These are phyloP conservation scores for Gasterosteus aculeatus DNA, from an alignment of 2,113 vertebrate species.

Conservation along the genomic window DNA sequence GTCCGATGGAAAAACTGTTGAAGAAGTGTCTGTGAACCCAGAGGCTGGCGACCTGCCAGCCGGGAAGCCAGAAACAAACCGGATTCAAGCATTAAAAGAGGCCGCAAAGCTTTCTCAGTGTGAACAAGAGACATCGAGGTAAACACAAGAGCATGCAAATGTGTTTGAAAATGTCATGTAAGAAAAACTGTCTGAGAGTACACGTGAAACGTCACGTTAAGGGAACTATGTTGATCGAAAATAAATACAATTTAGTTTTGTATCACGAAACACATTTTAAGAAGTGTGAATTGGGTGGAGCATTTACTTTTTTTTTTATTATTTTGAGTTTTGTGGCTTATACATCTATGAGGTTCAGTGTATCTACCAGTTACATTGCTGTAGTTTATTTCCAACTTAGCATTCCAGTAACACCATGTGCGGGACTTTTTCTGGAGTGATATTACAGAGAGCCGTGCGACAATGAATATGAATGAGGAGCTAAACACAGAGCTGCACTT, in stretches of 20 bases:
- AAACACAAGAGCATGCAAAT: constrained; percentile 47
- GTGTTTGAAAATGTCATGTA: constrained; percentile 7
- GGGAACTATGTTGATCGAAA: neutral
- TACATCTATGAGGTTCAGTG: constrained; percentile 2
- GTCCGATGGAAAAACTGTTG: constrained; percentile 21
- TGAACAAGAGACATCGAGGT: constrained; percentile 74
- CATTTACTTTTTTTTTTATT: neutral
- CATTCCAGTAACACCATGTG: constrained; percentile 24
- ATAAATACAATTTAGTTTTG: neutral
- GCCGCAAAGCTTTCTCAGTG: constrained; percentile 62
- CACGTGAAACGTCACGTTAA: neutral
- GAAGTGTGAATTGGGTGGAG: neutral
- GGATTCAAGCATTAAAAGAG: constrained; percentile 76
- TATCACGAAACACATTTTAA: neutral
- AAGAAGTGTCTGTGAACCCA: constrained; percentile 35
- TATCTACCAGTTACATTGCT: constrained; percentile 6
- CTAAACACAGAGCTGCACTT: constrained; percentile 72
- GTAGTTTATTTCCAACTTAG: neutral
- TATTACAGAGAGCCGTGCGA: constrained; percentile 50
- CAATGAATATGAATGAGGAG: constrained; percentile 75
- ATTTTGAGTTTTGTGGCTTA: neutral
- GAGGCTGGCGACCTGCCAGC: constrained; percentile 15
- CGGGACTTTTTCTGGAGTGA: constrained; percentile 22
- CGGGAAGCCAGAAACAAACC: constrained; percentile 61
- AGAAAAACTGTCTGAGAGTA: neutral